Base-by-base conservation (phyloP, 1,140 invertebrate species). In the Drosophila kanapiae region DNA sequence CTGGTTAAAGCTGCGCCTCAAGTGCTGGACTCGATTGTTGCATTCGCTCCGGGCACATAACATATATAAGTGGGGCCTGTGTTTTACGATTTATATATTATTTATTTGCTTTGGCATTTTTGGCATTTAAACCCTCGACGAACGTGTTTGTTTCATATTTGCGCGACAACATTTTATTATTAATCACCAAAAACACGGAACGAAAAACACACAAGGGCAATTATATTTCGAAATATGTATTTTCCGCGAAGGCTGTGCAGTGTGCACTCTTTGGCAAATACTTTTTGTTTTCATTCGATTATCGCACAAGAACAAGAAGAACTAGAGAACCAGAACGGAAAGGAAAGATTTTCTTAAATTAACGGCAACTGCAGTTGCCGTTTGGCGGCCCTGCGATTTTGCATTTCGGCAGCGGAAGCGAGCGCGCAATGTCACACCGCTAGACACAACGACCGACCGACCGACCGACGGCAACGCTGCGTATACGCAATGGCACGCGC, bases 401-500 rank as follows among this genome's bases (percentile, higher is more conserved):
- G 54, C 18, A 23, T 70, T 77, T 69, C 14, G 76, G 62, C 78
- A 70, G 60, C 69, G 67, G 67, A 70, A 70, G 67, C 67, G 16
- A 67, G 31, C 62, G 27, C 35, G 48, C 67, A 72, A 72, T 72
- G 67, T 49, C 67, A 67, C 38, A 35, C 63, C 48, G 47, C 64
- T 37, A 33, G 51, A 54, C 33, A 37, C 16, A 54, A 16, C 33
- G 16, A 23, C 33, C 51, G 33, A 14, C 18, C 14, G 8, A 54
- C 53, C 53, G 27, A 49, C 51, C 48, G 60, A 64, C 60, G 75
- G 75, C 62, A 54, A 74, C 69, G 82, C 49, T 81, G 86, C 85
- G 85, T 90, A 90, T 90, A 90, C 85, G 85, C 85, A 90, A 90
- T 82, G 78, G 72, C 78, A 90, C 78, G 81, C 77, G 81, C 79